These are phyloP conservation scores for Drosophila sproati DNA, from an alignment of 1,140 invertebrate species.

Conservation along the genomic window DNA sequence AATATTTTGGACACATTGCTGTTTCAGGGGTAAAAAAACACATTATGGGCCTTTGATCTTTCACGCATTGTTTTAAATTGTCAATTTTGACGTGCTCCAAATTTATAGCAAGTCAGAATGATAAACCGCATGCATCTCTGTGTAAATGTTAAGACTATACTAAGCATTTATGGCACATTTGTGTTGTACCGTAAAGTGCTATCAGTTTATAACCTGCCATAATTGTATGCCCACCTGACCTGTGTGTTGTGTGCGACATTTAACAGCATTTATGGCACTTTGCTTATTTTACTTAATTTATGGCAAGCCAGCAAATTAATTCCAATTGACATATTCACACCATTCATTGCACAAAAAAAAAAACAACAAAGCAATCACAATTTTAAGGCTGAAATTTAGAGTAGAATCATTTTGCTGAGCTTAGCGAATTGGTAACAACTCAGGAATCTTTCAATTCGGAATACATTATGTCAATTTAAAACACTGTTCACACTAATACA, in stretches of 20 bases:
- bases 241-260: no score
- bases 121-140: background rate
- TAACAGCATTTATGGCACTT: no score
- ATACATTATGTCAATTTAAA: background rate
- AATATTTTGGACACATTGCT: slow-evolving; percentile 65
- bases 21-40: slow-evolving; percentile 55
- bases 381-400: no score
- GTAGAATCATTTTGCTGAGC: no score
- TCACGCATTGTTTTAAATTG: slow-evolving; percentile 17
- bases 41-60: slow-evolving; percentile 65
- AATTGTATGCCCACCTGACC: no score
- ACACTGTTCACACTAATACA: background rate
- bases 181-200: no score
- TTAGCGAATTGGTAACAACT: no score
- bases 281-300: background rate
- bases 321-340: background rate
- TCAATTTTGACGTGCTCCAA: slow-evolving; percentile 9
- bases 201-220: no score
- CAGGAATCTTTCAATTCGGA: no score
- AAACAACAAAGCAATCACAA: no score
- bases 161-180: no score
- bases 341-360: no score
- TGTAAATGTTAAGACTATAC: background rate
- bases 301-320: background rate
- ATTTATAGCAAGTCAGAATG: slow-evolving; percentile 3